Evolutionary conservation across 2,113 vertebrate genomes (phyloP).

Genomic region (Campylomormyrus tamandua): DNA sequence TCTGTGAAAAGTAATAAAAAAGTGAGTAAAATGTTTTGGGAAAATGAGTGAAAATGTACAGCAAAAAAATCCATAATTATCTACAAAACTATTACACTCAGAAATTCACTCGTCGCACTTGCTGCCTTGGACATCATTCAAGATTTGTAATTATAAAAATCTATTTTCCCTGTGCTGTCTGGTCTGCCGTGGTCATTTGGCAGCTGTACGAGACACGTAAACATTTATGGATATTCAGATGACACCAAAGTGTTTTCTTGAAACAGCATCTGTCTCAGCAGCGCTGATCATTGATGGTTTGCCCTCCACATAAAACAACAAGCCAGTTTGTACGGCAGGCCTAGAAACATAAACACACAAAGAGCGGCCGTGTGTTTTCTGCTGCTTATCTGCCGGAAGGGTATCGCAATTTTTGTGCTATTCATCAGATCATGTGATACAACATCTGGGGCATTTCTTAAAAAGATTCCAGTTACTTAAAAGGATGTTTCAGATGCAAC

Average conservation of each 20-base stretch:
- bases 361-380: background rate
- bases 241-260: background rate
- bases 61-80: background rate
- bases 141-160: background rate
- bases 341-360: background rate
- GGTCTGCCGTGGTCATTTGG: background rate
- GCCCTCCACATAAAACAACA: background rate
- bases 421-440: background rate
- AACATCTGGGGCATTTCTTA: background rate
- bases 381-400: background rate
- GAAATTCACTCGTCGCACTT: background rate
- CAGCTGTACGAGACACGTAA: background rate
- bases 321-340: background rate
- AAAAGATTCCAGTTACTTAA: background rate
- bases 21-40: background rate
- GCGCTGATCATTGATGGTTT: background rate
- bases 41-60: background rate
- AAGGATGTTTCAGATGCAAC: background rate
- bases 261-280: background rate
- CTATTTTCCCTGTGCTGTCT: background rate
- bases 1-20: background rate
- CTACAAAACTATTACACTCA: background rate
- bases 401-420: background rate
- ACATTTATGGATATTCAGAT: background rate
- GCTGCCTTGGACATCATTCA: background rate